Evolutionary conservation across 92 coral and sea anemone genomes (phyloP).

Genomic region (Porites evermanni): DNA sequence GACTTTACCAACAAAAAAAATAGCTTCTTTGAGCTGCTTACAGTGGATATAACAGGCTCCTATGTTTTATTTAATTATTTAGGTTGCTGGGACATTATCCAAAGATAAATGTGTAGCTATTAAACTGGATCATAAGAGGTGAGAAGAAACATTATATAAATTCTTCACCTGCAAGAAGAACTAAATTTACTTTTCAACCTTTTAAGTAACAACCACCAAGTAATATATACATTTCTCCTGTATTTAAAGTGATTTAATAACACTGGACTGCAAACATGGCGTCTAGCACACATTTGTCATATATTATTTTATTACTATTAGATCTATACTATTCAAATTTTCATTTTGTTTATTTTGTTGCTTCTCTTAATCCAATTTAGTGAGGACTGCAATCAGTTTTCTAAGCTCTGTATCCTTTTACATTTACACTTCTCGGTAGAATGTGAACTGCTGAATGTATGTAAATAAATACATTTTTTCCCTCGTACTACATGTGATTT

Average conservation of each 20-base stretch:
- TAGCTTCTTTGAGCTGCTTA: too few species aligned
- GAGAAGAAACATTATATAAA: neutral
- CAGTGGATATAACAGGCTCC: too few species aligned
- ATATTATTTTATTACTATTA: neutral
- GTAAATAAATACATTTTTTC: neutral
- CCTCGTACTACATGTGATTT: too few species aligned
- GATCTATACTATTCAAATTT: too few species aligned
- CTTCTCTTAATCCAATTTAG: constrained; percentile 47
- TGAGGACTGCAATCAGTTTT: constrained; percentile 85
- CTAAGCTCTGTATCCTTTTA: constrained; percentile 96
- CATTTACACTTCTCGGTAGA: neutral
- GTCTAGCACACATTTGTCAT: neutral
- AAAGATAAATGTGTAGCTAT: constrained; percentile 87
- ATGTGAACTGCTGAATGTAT: too few species aligned
- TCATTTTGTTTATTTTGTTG: neutral
- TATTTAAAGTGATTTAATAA: too few species aligned
- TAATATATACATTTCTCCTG: too few species aligned
- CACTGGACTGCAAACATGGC: too few species aligned
- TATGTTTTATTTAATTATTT: neutral
- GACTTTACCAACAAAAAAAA: too few species aligned
- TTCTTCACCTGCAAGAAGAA: neutral
- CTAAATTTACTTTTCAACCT: too few species aligned
- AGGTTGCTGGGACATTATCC: constrained; percentile 80
- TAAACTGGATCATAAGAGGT: constrained; percentile 81
- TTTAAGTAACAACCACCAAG: neutral